Evolutionary conservation across 2,797 vertebrate genomes (phyloP), one percentile per base, ranked within the genome.

Genomic region (Danio tinwini): DNA sequence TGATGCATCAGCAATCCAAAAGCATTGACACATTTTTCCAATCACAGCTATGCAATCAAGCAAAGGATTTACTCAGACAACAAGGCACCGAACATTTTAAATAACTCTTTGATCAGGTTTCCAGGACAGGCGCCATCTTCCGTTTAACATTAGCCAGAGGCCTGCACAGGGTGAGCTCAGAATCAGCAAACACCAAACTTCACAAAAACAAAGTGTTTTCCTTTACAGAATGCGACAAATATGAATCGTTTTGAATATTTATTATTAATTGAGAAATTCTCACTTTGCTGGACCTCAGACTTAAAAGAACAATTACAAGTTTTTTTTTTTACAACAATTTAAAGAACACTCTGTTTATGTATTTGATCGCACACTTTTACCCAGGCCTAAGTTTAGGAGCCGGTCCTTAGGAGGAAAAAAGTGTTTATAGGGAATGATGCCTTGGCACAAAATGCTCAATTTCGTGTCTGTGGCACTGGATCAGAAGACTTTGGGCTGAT

Each of bases 381-480:
- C 47, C 47, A 74, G 78, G 45, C 9, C 68, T 17, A 73, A 53
- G 21, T 70, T 79, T 77, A 65, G 12, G 11, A 67, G 44, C 55
- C 64, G 76, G 58, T 77, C 21, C 44, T 56, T 14, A 8, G 50
- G 37, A n/a, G 44, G 42, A 67, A 21, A 47, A 59, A 37, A 70
- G 6, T 53, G 39, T 67, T 76, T 76, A 65, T 68, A 29, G 74
- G 72, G 42, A 81, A 62, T 69, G 61, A 80, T 74, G 67, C 63
- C 49, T 82, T 82, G 81, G 81, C 74, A 78, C n/a, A 53, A 78
- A 76, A 76, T 29, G 49, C 74, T 75, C 62, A 61, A 83, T 73
- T 78, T 84, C 82, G 84, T 42, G 11, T 74, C 73, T 76, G 17
- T 87, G 84, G 88, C 84, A 80, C 19, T 11, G 64, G 82, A 88